Conservation (phyloP, 2,888 invertebrate species). For the Melipona beecheii region DNA sequence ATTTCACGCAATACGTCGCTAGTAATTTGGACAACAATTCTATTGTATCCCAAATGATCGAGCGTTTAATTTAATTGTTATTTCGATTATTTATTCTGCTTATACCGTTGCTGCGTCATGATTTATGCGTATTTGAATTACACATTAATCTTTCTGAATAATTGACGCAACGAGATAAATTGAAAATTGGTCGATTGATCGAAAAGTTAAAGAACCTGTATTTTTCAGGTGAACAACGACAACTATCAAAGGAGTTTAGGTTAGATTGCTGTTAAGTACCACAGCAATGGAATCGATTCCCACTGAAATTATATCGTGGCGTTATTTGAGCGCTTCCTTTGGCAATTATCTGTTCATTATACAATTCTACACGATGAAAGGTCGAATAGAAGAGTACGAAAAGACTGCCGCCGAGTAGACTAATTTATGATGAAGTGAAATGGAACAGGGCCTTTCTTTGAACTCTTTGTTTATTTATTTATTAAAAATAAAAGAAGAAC, state of each 20-base stretch:
- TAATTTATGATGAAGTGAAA: constrained; percentile 43
- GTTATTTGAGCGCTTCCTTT: constrained; percentile 3
- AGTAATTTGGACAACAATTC: too few species aligned
- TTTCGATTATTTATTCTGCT: too few species aligned
- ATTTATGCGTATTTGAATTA: too few species aligned
- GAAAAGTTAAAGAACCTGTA: not conserved
- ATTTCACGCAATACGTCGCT: too few species aligned
- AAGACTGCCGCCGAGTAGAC: constrained; percentile 55
- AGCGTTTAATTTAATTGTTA: too few species aligned
- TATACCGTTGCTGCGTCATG: too few species aligned
- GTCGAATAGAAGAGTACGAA: constrained; percentile 38
- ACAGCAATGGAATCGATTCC: not conserved
- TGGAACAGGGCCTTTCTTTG: constrained; percentile 37
- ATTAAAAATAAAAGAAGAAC: not conserved
- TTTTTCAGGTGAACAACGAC: constrained; percentile 14
- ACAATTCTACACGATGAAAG: constrained; percentile 4
- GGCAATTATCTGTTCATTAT: constrained; percentile 22
- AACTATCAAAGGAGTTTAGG: not conserved
- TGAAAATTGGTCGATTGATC: too few species aligned
- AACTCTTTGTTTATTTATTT: constrained; percentile 4
- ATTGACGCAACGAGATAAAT: too few species aligned
- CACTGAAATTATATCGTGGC: not conserved
- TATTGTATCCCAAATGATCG: too few species aligned
- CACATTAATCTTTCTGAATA: not conserved
- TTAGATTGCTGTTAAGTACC: not conserved